phyloP scores from a whole-genome alignment of 2,113 vertebrate genomes.

The Odobenus rosmarus region DNA sequence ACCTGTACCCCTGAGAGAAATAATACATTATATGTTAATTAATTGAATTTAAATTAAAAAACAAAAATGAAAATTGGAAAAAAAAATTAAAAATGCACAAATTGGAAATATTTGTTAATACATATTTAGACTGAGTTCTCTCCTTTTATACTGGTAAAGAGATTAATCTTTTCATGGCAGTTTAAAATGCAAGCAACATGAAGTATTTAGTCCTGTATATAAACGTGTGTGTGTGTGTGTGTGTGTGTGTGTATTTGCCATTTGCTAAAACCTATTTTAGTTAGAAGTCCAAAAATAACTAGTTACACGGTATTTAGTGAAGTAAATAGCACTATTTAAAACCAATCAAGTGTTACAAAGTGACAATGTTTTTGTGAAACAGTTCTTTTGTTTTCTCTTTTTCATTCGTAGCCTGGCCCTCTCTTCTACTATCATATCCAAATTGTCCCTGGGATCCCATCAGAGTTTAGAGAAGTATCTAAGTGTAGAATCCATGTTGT shows the following conservation, averaged over 20 bases:
- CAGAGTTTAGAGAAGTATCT: background rate
- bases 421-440: background rate
- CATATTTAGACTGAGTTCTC: background rate
- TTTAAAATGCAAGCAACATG: background rate
- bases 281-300: background rate
- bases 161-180: background rate
- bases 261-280: slow-evolving; percentile 31
- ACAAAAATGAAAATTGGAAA: too few relatives aligned
- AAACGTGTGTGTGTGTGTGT: background rate
- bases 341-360: background rate
- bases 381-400: background rate
- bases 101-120: background rate
- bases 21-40: too few relatives aligned
- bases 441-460: background rate
- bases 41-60: too few relatives aligned
- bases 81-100: background rate
- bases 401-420: background rate
- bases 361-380: background rate
- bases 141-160: background rate
- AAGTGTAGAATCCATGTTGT: background rate
- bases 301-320: background rate
- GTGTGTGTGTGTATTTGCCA: background rate
- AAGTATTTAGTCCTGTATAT: background rate
- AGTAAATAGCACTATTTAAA: background rate
- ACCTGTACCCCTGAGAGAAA: too few relatives aligned